Percentiles rank a stretch among this genome's conserved stretches.
These are phyloP conservation scores for Dasyurus viverrinus DNA, from an alignment of 2,113 vertebrate genomes.

Conservation along the genomic window DNA sequence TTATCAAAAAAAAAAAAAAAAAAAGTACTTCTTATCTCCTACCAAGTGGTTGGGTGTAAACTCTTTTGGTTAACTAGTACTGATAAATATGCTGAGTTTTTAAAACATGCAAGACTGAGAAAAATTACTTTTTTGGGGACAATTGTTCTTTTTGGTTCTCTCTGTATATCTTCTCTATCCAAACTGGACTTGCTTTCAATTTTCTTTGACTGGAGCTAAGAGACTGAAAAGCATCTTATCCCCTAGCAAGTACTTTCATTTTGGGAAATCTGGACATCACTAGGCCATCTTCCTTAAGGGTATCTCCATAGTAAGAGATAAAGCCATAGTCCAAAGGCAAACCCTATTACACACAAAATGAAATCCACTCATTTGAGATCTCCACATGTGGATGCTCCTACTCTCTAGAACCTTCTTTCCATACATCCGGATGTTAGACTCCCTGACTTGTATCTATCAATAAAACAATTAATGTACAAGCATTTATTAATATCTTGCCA, in stretches of 20 bases:
- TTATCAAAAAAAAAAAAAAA: too few relatives aligned
- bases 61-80: too few relatives aligned
- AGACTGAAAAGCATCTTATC: too few relatives aligned
- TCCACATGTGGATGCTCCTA: not conserved
- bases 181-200: too few relatives aligned
- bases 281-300: not conserved
- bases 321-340: not conserved
- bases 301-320: not conserved
- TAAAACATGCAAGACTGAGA: too few relatives aligned
- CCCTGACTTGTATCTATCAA: not conserved
- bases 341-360: not conserved
- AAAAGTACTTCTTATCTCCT: too few relatives aligned
- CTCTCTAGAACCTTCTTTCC: not conserved
- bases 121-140: too few relatives aligned
- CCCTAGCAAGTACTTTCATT: not conserved
- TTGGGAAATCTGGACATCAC: not conserved
- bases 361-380: not conserved
- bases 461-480: not conserved
- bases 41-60: too few relatives aligned
- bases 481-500: not conserved
- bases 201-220: too few relatives aligned
- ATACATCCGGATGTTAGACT: not conserved
- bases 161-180: too few relatives aligned
- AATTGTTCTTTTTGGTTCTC: too few relatives aligned
- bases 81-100: too few relatives aligned